phyloP scores from a whole-genome alignment of 1,140 invertebrate genomes.

The Pygmarrhopalites habei region DNA sequence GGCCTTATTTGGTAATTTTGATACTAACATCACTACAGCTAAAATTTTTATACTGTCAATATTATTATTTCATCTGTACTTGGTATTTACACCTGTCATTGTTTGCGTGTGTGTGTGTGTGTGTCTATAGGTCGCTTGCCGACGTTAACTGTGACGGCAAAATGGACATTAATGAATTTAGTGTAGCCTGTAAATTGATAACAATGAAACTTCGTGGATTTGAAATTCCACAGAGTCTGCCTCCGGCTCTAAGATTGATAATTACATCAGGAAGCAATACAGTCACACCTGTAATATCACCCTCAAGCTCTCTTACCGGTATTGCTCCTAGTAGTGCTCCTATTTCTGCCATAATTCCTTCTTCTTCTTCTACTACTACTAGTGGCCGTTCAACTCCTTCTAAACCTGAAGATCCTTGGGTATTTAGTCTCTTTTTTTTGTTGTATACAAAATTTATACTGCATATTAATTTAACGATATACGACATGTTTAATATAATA shows the following conservation, averaged over 20 bases:
- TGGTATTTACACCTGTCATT: too few relatives aligned
- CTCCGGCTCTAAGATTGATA: constrained; percentile 55
- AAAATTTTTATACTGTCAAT: too few relatives aligned
- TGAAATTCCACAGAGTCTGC: constrained; percentile 78
- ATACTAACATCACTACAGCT: too few relatives aligned
- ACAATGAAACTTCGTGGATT: constrained; percentile 85
- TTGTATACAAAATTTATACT: too few relatives aligned
- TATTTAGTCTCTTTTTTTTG: too few relatives aligned
- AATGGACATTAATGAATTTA: constrained; percentile 94
- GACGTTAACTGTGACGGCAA: constrained; percentile 95
- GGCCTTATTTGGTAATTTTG: too few relatives aligned
- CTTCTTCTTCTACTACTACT: not conserved
- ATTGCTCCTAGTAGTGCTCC: constrained; percentile 1
- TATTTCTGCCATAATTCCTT: not conserved
- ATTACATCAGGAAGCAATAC: constrained; percentile 28
- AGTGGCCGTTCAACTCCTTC: not conserved
- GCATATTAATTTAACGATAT: too few relatives aligned
- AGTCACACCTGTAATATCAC: constrained; percentile 25
- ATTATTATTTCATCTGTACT: too few relatives aligned
- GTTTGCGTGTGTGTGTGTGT: too few relatives aligned
- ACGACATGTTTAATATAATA: too few relatives aligned
- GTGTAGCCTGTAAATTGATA: constrained; percentile 95
- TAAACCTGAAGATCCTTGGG: constrained; percentile 64
- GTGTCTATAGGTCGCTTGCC: constrained; percentile 74
- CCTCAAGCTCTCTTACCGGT: constrained; percentile 34